Base-by-base conservation (phyloP, 2,888 invertebrate species). In the Cheilosia grossa region DNA sequence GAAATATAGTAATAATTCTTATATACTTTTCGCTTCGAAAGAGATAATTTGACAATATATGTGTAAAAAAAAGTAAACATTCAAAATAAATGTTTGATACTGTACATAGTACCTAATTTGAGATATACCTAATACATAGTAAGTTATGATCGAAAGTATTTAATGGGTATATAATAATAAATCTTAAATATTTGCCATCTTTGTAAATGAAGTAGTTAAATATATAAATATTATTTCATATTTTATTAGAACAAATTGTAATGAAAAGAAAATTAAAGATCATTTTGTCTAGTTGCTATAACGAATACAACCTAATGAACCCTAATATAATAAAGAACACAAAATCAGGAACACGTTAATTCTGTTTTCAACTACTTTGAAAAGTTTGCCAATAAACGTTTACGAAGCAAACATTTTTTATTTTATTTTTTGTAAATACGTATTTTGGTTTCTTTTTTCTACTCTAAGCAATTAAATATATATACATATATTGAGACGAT, bases 1-100 rank as follows among this genome's bases (percentile, higher is more conserved):
- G 47, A 61, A 33, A 64, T 53, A 73, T 59, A 67, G 24, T 58
- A 59, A 44, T 44, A 27, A 63, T 67, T 40, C 21, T 33, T 49
- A 37, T 59, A 54, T 56, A 51, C 15, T 56, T 59, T 72, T 72
- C 58, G 67, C 67, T 80, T 80, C 51, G 59, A 80, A 53, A 59
- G 40, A 51, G 59, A 72, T 66, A 70, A 77, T 82, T 66, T 82
- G 82, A 82, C 82, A 82, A 82, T 82, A 82, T 77, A 53, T 51
- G 5, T 24, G 37, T 37, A 37, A 37, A 37, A 37, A 37, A 33
- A 33, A 33, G 9, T 33, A 59, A 44, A 47, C 9, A 47, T 9
- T 9, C 9, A 59, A 74, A 53, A 51, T 63, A 72, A 70, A 49
- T 66, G 51, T 40, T 82, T 54, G 21, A 77, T 66, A 77, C 61